Conservation (phyloP, 2,888 invertebrate genomes). For the Nudaria mundana region DNA sequence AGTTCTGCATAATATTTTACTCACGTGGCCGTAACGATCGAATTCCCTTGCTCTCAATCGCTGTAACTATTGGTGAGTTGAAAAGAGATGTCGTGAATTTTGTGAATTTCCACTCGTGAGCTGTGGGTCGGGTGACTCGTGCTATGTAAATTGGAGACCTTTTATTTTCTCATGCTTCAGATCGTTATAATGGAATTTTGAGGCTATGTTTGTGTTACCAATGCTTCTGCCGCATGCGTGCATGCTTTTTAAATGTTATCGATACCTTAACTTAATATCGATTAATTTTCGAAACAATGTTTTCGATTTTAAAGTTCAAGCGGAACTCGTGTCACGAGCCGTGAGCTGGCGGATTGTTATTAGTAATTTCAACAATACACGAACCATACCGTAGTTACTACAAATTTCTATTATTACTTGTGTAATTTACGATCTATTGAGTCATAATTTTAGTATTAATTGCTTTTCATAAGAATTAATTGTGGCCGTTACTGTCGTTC, state of each 20-base stretch:
- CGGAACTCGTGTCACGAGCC: slow-evolving; percentile 43
- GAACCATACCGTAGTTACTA: too few species aligned
- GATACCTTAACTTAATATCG: slow-evolving; percentile 40
- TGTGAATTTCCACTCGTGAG: slow-evolving; percentile 39
- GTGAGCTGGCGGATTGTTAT: slow-evolving; percentile 36
- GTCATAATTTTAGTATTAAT: too few species aligned
- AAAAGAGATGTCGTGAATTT: slow-evolving; percentile 53
- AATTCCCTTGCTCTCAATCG: slow-evolving; percentile 43
- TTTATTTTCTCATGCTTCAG: slow-evolving; percentile 58
- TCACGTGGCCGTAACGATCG: slow-evolving; percentile 50
- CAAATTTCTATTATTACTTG: too few species aligned
- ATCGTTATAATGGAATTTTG: slow-evolving; percentile 61
- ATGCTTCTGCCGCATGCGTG: slow-evolving; percentile 51
- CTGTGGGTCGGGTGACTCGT: slow-evolving; percentile 49
- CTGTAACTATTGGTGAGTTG: slow-evolving; percentile 33
- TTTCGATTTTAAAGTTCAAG: slow-evolving; percentile 53
- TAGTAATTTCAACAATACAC: slow-evolving; percentile 46
- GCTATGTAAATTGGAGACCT: slow-evolving; percentile 66
- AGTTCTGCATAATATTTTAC: slow-evolving; percentile 64
- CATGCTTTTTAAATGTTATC: slow-evolving; percentile 43
- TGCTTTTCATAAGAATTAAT: too few species aligned
- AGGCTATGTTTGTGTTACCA: slow-evolving; percentile 49
- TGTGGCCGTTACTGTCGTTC: too few species aligned
- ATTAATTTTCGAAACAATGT: slow-evolving; percentile 57
- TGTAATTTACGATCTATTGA: too few species aligned